Conservation (phyloP, 2,113 vertebrate species). For the Meriones unguiculatus region DNA sequence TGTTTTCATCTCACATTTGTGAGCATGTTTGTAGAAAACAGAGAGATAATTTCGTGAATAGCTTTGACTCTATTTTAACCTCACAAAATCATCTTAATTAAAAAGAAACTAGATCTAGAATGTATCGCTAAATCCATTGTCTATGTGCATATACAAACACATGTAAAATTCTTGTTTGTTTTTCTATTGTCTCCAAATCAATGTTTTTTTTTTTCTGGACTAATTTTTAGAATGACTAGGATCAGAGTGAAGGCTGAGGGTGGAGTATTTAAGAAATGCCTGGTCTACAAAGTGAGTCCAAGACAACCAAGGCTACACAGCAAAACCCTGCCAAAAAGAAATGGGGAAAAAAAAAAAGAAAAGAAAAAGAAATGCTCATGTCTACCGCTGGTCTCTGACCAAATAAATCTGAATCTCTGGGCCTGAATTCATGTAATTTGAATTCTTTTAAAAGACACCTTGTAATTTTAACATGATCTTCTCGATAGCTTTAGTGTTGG, state of each 20-base stretch:
- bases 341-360: too few relatives aligned
- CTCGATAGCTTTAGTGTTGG: not conserved
- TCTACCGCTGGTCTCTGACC: not conserved
- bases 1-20: conserved; percentile 45
- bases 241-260: not conserved
- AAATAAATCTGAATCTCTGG: not conserved
- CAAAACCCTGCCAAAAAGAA: too few relatives aligned
- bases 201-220: not conserved
- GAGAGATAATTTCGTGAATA: conserved; percentile 55
- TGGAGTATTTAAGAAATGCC: not conserved
- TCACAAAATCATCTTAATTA: conserved; percentile 50
- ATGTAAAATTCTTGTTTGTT: not conserved
- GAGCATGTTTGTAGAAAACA: conserved; percentile 21
- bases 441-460: not conserved
- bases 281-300: too few relatives aligned
- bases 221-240: not conserved
- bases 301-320: too few relatives aligned
- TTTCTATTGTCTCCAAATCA: not conserved
- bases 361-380: not conserved
- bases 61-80: conserved; percentile 40
- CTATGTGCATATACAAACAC: not conserved
- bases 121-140: not conserved
- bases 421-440: not conserved
- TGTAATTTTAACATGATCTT: not conserved
- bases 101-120: conserved; percentile 41